A percentile compares a stretch with the other conserved stretches of the same genome.
Conservation (phyloP, 2,797 vertebrate genomes). For the Jordanella pulchra region DNA sequence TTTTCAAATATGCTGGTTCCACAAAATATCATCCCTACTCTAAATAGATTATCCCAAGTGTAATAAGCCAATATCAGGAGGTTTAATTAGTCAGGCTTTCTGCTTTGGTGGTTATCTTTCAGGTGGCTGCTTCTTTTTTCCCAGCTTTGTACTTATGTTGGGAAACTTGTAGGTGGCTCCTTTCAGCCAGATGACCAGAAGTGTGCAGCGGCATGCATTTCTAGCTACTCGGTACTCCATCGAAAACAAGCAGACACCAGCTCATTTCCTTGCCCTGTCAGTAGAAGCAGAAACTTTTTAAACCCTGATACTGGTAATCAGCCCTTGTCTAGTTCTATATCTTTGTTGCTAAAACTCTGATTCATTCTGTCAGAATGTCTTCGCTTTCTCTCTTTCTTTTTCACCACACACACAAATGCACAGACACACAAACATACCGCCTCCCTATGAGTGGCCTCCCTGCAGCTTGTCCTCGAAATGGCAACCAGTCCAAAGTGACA, state of each 20-base stretch:
- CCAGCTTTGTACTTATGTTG: background rate
- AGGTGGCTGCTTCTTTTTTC: background rate
- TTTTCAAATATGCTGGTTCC: too few relatives aligned
- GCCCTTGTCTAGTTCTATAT: constrained; percentile 6
- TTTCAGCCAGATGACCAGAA: background rate
- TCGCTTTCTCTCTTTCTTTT: constrained; percentile 4
- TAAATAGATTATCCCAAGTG: background rate
- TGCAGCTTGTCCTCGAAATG: constrained; percentile 79
- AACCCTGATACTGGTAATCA: background rate
- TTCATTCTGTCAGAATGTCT: constrained; percentile 44
- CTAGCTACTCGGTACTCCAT: background rate
- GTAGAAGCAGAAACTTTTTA: background rate
- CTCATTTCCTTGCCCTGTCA: background rate
- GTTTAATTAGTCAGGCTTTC: background rate
- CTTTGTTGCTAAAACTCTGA: constrained; percentile 57
- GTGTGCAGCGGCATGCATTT: background rate
- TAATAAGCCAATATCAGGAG: background rate
- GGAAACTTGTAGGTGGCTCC: background rate
- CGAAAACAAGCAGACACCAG: background rate
- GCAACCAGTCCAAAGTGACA: constrained; percentile 81
- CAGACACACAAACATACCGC: constrained; percentile 5
- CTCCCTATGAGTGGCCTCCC: constrained; percentile 57
- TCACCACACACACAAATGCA: constrained; percentile 14
- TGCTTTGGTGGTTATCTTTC: background rate
- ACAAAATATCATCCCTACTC: background rate